Base-by-base conservation (phyloP, 1,140 invertebrate genomes). In the Tyrophagus putrescentiae region DNA sequence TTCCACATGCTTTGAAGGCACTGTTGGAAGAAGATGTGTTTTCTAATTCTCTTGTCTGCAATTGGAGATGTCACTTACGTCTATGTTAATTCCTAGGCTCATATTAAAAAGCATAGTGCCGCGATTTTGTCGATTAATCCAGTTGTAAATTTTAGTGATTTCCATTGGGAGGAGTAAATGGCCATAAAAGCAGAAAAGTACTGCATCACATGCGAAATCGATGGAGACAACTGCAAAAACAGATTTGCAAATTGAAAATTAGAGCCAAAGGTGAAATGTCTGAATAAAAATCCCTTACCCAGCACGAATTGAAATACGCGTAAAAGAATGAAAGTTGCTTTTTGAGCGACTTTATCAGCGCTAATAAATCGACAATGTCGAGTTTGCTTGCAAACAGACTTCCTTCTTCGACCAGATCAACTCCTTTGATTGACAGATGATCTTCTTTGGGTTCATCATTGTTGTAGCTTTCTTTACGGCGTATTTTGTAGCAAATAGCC, bases 1-100 rank as follows among this genome's bases (percentile, higher is more conserved):
- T 28, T 42, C 57, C 57, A 59, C 34, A 59, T 42, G 27, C 57
- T 45, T 29, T 59, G 36, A 9, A 59, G 18, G 31, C 34, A 59
- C 57, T 57, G 16, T 29, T 6, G 33, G n/a, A 44, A 31, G 27
- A 4, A 54, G 39, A 50, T 50, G 21, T 28, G 27, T 16, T 9
- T n/a, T 50, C 31, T 50, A 28, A 16, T n/a, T 6, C 5, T 6
- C 6, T 23, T 6, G 28, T 16, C 31, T 23, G 44, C 4, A 18
- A 34, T 45, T n/a, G 3, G 13, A 36, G 6, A 4, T 13, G 31
- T 1, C 29, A 44, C 21, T 59, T 18, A 59, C 34, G 36, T 44
- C 57, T 32, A 42, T 11, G 18, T 29, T 59, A n/a, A 59, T 18
- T 13, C 32, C 32, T 21, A 59, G 36, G 33, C 6, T 18, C 57